phyloP scores from a whole-genome alignment of 2,797 vertebrate species.

The Hapalemur alaotrensis region DNA sequence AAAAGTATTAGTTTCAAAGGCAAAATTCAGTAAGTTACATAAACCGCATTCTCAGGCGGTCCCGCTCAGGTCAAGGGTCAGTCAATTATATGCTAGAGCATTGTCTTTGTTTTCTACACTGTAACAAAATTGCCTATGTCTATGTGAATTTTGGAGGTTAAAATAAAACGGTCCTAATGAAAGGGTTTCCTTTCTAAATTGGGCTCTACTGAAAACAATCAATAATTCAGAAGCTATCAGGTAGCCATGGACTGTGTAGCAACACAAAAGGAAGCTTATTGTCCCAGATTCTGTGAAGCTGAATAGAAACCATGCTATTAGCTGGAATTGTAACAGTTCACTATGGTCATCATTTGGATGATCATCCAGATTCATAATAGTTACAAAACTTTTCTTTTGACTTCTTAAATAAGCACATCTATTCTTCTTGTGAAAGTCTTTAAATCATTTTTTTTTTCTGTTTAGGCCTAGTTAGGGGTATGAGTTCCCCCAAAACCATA shows the following conservation, averaged over 20 bases:
- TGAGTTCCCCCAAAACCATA: not conserved
- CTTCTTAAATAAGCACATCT: not conserved
- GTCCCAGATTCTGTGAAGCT: not conserved
- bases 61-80: not conserved
- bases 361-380: not conserved
- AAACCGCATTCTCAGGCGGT: not conserved
- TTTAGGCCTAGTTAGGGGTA: not conserved
- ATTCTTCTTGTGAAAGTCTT: not conserved
- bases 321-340: not conserved
- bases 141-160: slow-evolving; percentile 19
- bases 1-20: slow-evolving; percentile 30
- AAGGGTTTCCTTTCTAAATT: not conserved
- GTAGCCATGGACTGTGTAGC: not conserved
- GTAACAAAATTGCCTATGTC: not conserved
- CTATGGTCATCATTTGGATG: not conserved
- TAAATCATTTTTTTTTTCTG: not conserved
- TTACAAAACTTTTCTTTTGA: not conserved
- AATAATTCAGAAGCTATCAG: slow-evolving; percentile 1
- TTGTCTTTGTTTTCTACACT: not conserved
- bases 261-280: not conserved
- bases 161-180: not conserved
- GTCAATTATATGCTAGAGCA: not conserved
- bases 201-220: not conserved
- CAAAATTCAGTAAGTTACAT: not conserved
- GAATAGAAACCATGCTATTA: not conserved